These are phyloP conservation scores for Grallaria varia DNA, from an alignment of 2,113 vertebrate species.

Conservation along the genomic window DNA sequence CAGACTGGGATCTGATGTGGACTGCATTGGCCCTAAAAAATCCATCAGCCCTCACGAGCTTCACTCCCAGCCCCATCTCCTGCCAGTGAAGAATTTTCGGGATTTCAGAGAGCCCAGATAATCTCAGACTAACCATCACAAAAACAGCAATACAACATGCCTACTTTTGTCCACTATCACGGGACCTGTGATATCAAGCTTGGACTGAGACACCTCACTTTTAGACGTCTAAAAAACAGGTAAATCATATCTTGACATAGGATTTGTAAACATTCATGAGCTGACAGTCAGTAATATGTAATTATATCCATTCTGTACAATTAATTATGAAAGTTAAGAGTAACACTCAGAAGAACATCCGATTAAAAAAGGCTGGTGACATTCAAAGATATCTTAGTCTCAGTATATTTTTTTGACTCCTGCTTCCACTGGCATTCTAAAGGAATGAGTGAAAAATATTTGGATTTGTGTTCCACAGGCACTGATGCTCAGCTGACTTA, in stretches of 20 bases:
- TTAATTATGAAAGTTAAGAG: not conserved
- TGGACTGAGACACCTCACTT: not conserved
- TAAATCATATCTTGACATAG: not conserved
- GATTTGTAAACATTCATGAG: not conserved
- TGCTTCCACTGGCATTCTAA: constrained; percentile 8
- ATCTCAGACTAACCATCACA: not conserved
- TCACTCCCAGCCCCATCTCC: not conserved
- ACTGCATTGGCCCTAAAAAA: not conserved
- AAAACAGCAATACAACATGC: rapidly evolving
- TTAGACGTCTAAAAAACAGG: not conserved
- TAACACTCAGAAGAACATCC: not conserved
- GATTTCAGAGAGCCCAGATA: not conserved
- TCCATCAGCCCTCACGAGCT: not conserved
- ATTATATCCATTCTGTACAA: not conserved
- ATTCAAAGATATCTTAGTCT: not conserved
- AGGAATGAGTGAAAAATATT: not conserved
- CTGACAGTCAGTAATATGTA: not conserved
- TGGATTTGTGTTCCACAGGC: not conserved
- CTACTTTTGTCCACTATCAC: not conserved
- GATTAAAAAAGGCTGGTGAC: not conserved
- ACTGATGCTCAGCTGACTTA: not conserved
- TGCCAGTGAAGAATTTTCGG: not conserved
- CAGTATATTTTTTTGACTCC: not conserved
- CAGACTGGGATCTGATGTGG: not conserved
- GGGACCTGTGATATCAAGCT: not conserved